Evolutionary conservation across 2,888 invertebrate species (phyloP), one percentile per base, ranked within the genome.

Genomic region (Meghimatium bilineatum): DNA sequence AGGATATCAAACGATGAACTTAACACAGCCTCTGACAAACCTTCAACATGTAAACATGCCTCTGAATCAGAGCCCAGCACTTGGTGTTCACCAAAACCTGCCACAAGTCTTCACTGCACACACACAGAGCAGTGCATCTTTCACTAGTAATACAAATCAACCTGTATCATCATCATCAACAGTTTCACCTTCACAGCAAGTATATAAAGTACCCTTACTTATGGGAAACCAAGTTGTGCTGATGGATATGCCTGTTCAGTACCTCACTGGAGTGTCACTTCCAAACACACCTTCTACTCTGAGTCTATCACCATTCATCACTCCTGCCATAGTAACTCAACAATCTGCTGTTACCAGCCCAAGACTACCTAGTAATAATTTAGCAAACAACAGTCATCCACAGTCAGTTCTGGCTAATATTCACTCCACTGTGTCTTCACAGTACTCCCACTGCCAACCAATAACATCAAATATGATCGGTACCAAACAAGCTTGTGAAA

Each of bases 161-260:
- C 10, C 78, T 29, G 67, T 78, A 20, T 2, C 34, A 20, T 63
- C 29, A 29, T 20, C 63, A 29, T 12, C 34, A 36, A 12, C 38
- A 32, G 29, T 44, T 3, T 44, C 67, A 12, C 29, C 74, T 29
- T 52, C 32, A 20, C 74, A 74, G 20, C 20, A 32, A 1, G 32
- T 52, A 29, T 36, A 14, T 17, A 66, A 67, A 66, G 78, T 78
- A 29, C 67, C 78, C n/a, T 66, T 78, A 17, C 78, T 67, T 20
- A 17, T 78, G 2, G 78, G 78, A 38, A 78, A 78, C 38, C 78
- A 78, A 44, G 44, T 78, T 44, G 38, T 78, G 20, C 3, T 78
- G 29, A 67, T 78, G 66, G 66, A 78, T n/a, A 26, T 66, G 44
- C 78, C 63, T 29, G 32, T 56, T 63, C 63, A 60, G 14, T 44